A percentile compares a stretch with the other conserved stretches of the same genome.
phyloP scores from a whole-genome alignment of 2,888 invertebrate species.

The Cerastoderma edule region DNA sequence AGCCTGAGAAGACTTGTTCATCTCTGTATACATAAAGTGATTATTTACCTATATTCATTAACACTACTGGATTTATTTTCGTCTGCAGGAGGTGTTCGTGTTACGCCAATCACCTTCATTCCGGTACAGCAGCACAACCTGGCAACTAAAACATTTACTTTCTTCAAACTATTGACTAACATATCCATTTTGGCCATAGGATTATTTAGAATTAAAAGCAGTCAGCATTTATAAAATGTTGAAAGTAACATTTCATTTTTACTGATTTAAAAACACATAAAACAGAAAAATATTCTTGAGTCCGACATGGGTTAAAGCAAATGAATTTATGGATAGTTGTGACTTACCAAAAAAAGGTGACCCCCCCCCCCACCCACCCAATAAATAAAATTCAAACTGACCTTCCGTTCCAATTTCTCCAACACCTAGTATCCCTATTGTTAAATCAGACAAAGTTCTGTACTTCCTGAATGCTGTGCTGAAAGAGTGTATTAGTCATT shows the following conservation, averaged over 20 bases:
- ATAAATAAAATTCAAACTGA: too few species aligned
- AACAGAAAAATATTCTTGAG: too few species aligned
- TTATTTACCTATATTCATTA: constrained; percentile 47
- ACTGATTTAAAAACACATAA: too few species aligned
- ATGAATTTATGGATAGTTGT: too few species aligned
- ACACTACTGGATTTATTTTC: constrained; percentile 52
- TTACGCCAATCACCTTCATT: constrained; percentile 84
- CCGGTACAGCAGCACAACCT: constrained; percentile 84
- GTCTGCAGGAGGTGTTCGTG: constrained; percentile 47
- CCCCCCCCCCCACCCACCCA: too few species aligned
- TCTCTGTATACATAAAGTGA: background rate
- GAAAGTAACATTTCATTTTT: too few species aligned
- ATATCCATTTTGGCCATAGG: too few species aligned
- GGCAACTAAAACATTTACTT: constrained; percentile 85
- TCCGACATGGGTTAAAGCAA: too few species aligned
- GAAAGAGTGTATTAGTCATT: constrained; percentile 36
- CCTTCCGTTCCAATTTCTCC: constrained; percentile 86
- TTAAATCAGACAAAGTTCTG: constrained; percentile 85
- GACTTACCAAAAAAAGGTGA: too few species aligned
- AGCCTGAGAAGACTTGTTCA: background rate
- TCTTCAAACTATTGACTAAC: too few species aligned
- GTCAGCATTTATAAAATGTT: too few species aligned
- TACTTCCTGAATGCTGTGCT: constrained; percentile 61
- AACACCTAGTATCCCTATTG: constrained; percentile 86
- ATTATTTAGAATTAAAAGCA: too few species aligned